Conservation (phyloP, 2,888 invertebrate genomes). For the Dasypogon diadema region DNA sequence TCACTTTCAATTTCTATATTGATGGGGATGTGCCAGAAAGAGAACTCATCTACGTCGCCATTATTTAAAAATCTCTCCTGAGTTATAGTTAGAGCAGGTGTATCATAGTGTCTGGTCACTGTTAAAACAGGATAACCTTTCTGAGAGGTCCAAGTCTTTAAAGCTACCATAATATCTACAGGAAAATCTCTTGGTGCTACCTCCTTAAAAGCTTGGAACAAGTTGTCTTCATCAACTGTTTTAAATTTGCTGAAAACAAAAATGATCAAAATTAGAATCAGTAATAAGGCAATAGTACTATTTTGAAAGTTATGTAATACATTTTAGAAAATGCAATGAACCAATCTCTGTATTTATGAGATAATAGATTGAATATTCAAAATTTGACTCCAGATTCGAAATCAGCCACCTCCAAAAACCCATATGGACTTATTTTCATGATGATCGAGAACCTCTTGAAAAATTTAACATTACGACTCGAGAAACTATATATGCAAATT, state of each 20-base stretch:
- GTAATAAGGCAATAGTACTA: too few species aligned
- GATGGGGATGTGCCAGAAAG: slow-evolving; percentile 65
- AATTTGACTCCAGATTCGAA: too few species aligned
- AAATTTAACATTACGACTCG: too few species aligned
- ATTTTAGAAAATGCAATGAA: too few species aligned
- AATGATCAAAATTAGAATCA: neutral
- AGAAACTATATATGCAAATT: too few species aligned
- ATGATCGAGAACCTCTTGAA: too few species aligned
- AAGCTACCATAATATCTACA: slow-evolving; percentile 72
- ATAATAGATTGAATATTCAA: too few species aligned
- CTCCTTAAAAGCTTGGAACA: slow-evolving; percentile 62
- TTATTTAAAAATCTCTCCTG: slow-evolving; percentile 64
- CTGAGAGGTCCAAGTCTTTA: slow-evolving; percentile 75
- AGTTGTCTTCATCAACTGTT: slow-evolving; percentile 63
- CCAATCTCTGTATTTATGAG: too few species aligned
- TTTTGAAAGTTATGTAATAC: too few species aligned
- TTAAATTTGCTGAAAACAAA: slow-evolving; percentile 61
- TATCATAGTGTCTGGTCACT: slow-evolving; percentile 70
- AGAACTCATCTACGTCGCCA: slow-evolving; percentile 9
- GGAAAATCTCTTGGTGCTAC: slow-evolving; percentile 58
- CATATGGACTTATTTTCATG: too few species aligned
- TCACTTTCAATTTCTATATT: slow-evolving; percentile 61
- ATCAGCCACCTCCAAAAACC: too few species aligned
- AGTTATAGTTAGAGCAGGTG: slow-evolving; percentile 69
- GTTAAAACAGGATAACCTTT: slow-evolving; percentile 73